These are phyloP conservation scores for Lagorchestes hirsutus DNA, from an alignment of 2,797 vertebrate genomes.

Conservation along the genomic window DNA sequence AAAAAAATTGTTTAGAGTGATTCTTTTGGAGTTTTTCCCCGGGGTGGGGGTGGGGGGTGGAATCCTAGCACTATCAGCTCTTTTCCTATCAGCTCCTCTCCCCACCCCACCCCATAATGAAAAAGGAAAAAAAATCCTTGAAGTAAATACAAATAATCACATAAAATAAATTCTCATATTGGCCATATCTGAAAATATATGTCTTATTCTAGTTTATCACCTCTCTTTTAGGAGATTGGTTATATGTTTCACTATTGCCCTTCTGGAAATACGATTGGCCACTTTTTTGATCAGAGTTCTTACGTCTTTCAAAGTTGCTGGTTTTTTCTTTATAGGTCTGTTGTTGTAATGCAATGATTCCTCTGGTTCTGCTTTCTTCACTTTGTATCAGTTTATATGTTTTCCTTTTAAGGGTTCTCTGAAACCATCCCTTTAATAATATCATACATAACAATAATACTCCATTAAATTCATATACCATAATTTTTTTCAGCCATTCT, in stretches of 20 bases:
- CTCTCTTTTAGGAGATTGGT: not conserved
- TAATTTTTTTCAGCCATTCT: not conserved
- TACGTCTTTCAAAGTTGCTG: not conserved
- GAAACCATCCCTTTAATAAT: not conserved
- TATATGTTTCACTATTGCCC: not conserved
- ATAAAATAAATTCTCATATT: not conserved
- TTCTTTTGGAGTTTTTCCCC: not conserved
- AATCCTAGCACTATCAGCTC: not conserved
- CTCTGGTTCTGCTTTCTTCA: not conserved
- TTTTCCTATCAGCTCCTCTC: not conserved
- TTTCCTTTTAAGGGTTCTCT: not conserved
- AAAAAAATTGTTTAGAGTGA: not conserved
- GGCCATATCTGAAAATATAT: not conserved
- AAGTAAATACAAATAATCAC: not conserved
- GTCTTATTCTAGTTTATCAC: not conserved
- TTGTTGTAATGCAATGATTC: not conserved
- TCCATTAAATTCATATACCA: not conserved
- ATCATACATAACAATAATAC: not conserved
- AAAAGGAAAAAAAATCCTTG: not conserved
- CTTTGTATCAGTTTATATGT: not conserved
- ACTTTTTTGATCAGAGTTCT: not conserved
- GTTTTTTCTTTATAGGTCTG: not conserved
- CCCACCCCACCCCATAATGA: not conserved
- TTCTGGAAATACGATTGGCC: not conserved
- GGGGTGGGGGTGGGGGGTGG: accelerated